Percentiles rank a stretch among this genome's conserved stretches.
Evolutionary conservation across 2,888 invertebrate genomes (phyloP).

Genomic region (Sphaerophoria rueppellii): DNA sequence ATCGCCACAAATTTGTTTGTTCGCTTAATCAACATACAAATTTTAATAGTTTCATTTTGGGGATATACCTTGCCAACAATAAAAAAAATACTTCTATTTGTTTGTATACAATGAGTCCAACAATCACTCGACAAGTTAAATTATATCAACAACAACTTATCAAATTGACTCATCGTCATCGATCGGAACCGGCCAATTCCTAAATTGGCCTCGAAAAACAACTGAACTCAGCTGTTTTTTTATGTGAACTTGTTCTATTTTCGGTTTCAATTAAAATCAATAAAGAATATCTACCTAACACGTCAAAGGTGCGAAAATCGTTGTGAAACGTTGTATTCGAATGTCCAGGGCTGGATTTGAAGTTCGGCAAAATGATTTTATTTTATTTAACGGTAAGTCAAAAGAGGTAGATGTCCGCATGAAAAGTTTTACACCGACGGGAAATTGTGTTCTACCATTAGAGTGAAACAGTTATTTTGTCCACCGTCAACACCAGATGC

Average conservation of each 20-base stretch:
- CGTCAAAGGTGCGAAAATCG: constrained; percentile 18
- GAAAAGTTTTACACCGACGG: too few relatives aligned
- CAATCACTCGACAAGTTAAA: neutral
- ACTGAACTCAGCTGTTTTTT: constrained; percentile 20
- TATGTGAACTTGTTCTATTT: constrained; percentile 44
- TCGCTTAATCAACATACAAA: neutral
- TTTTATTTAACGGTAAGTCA: too few relatives aligned
- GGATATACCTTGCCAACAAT: neutral
- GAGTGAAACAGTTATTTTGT: too few relatives aligned
- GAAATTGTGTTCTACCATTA: too few relatives aligned
- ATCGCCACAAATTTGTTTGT: neutral
- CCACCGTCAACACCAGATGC: too few relatives aligned
- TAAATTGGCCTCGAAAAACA: constrained; percentile 21
- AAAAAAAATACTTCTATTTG: neutral
- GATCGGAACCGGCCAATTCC: constrained; percentile 3
- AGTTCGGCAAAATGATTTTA: too few relatives aligned
- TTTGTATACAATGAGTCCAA: neutral
- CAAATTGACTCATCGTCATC: constrained; percentile 4
- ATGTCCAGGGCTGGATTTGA: neutral
- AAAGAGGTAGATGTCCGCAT: too few relatives aligned
- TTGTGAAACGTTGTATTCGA: constrained; percentile 54
- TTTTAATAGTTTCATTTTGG: neutral
- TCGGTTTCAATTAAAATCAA: constrained; percentile 6
- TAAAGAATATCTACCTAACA: neutral
- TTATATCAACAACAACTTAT: neutral